Conservation (phyloP, 2,113 vertebrate species). For the Chauna torquata region DNA sequence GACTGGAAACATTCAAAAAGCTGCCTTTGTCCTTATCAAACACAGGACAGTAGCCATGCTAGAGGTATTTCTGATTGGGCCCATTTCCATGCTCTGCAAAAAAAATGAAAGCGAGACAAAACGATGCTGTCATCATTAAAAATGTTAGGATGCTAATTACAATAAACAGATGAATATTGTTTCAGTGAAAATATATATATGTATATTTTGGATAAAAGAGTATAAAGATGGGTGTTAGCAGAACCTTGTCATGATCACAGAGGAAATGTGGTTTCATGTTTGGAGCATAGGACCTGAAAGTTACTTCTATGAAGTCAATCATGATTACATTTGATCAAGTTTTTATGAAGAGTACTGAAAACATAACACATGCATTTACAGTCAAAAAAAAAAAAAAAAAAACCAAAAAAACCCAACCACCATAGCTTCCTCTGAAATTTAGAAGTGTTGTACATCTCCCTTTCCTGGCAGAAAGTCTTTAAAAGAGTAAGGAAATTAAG, state of each 20-base stretch:
- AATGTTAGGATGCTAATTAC: neutral
- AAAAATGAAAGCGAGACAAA: neutral
- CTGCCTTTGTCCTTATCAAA: neutral
- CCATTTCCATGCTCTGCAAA: neutral
- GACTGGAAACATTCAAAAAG: neutral
- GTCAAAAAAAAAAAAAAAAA: neutral
- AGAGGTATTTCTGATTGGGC: neutral
- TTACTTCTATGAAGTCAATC: neutral
- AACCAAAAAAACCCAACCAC: too few relatives aligned
- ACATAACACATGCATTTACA: neutral
- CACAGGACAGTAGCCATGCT: neutral
- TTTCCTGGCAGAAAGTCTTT: neutral
- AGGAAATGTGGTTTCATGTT: neutral
- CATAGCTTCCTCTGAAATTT: neutral
- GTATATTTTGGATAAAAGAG: neutral
- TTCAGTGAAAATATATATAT: neutral
- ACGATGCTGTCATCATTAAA: neutral
- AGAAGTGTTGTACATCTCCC: neutral
- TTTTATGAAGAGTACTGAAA: neutral
- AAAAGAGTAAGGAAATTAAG: neutral
- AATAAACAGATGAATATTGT: neutral
- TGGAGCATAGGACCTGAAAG: neutral
- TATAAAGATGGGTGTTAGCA: neutral
- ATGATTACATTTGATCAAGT: neutral
- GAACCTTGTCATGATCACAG: neutral